These are phyloP conservation scores for Nephrotoma guestfalica DNA, from an alignment of 2,888 invertebrate species.

Conservation along the genomic window DNA sequence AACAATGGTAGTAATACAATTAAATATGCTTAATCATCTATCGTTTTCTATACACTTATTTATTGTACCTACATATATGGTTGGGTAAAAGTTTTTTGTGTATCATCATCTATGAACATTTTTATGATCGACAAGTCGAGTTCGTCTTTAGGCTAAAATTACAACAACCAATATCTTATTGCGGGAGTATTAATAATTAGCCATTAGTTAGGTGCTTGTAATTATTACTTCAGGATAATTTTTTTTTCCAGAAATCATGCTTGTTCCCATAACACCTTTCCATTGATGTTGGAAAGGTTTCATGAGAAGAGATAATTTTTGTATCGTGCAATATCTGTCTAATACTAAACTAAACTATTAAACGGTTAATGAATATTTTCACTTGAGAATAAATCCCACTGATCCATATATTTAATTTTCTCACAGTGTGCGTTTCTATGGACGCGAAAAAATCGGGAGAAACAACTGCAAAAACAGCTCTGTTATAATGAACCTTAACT, in stretches of 20 bases:
- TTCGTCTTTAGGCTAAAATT: neutral
- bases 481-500: no score
- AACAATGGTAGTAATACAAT: neutral
- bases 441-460: no score
- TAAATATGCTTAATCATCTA: neutral
- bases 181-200: neutral
- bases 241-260: neutral
- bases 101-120: neutral
- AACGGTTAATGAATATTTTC: no score
- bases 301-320: neutral
- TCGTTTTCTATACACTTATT: neutral
- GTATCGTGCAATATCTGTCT: neutral
- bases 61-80: neutral
- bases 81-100: neutral
- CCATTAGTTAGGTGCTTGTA: neutral
- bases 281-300: neutral
- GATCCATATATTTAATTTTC: no score
- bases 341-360: neutral
- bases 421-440: no score
- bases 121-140: neutral
- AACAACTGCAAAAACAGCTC: no score
- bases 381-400: no score
- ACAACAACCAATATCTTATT: neutral
- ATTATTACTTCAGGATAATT: neutral
- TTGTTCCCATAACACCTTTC: neutral